phyloP scores from a whole-genome alignment of 2,888 invertebrate species.

The Xanthorhoe designata region DNA sequence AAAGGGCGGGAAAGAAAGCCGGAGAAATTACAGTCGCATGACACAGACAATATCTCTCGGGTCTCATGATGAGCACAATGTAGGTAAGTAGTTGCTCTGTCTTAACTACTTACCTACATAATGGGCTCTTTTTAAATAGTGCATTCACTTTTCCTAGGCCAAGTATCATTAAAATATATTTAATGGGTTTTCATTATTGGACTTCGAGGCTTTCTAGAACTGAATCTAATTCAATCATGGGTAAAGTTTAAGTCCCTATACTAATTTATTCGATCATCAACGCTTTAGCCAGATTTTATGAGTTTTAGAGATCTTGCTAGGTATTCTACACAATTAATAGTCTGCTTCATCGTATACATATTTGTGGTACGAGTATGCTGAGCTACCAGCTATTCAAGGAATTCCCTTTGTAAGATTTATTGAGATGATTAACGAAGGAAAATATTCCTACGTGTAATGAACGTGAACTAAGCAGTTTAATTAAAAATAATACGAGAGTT shows the following conservation, averaged over 20 bases:
- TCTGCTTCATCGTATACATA: background rate
- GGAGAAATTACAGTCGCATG: conserved; percentile 27
- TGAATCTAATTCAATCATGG: no score
- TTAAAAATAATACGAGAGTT: conserved; percentile 22
- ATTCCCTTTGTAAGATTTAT: conserved; percentile 30
- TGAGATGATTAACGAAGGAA: conserved; percentile 32
- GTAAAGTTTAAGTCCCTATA: no score
- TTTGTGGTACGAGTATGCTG: background rate
- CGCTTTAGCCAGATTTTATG: background rate
- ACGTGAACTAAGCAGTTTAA: conserved; percentile 27
- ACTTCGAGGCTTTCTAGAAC: no score
- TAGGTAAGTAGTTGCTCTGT: conserved; percentile 8
- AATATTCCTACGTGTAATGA: conserved; percentile 25
- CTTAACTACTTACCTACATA: conserved; percentile 2
- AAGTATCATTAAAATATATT: no score
- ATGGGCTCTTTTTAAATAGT: background rate
- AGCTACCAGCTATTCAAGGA: conserved; percentile 31
- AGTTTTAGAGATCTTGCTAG: background rate
- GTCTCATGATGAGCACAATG: conserved; percentile 14
- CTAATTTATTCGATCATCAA: no score
- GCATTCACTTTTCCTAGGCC: no score
- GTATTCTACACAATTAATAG: background rate
- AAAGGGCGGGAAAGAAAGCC: conserved; percentile 31
- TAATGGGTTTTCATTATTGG: no score
- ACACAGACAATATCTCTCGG: conserved; percentile 14